Evolutionary conservation across 2,888 invertebrate genomes (phyloP).

Genomic region (Philopedon plagiatum): DNA sequence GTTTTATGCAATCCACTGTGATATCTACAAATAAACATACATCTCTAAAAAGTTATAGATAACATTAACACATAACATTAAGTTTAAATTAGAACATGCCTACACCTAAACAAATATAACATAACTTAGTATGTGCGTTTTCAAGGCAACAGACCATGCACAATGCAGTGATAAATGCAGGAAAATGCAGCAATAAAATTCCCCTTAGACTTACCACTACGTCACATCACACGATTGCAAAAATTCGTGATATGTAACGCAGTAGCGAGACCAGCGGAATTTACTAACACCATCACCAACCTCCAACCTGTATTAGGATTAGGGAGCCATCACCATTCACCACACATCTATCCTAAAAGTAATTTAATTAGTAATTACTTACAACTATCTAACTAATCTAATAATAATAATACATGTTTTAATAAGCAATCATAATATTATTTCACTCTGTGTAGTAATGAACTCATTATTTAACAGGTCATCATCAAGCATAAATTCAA

Average conservation of each 20-base stretch:
- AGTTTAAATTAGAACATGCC: not conserved
- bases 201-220: slow-evolving; percentile 68
- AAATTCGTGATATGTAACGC: slow-evolving; percentile 64
- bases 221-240: slow-evolving; percentile 67
- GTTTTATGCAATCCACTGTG: no score
- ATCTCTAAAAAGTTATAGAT: no score
- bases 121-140: not conserved
- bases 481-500: no score
- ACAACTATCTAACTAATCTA: no score
- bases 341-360: not conserved
- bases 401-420: no score
- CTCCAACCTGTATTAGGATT: no score
- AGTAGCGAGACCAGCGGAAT: slow-evolving; percentile 65
- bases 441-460: no score
- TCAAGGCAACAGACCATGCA: not conserved
- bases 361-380: no score
- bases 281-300: slow-evolving; percentile 31
- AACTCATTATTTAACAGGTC: no score
- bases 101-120: not conserved
- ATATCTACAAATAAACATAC: no score
- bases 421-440: no score
- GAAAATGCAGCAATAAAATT: slow-evolving; percentile 27
- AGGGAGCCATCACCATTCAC: not conserved
- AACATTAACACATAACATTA: no score
- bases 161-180: not conserved